Percentiles rank a stretch among this genome's conserved stretches.
These are phyloP conservation scores for Orientallactaga sibirica DNA, from an alignment of 2,797 vertebrate species.

Conservation along the genomic window DNA sequence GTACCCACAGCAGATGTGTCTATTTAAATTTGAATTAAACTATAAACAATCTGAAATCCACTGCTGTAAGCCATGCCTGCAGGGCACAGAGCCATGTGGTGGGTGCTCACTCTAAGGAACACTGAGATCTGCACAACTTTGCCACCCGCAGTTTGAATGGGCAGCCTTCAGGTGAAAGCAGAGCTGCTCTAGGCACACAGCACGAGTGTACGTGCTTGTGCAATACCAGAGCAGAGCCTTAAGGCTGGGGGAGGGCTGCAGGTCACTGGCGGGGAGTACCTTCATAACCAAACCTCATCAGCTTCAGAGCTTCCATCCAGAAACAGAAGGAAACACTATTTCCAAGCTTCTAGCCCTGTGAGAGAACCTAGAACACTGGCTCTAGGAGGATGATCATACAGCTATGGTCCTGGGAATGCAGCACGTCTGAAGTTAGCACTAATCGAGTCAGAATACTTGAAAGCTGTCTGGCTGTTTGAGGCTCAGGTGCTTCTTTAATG, in stretches of 20 bases:
- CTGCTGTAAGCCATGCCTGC: not conserved
- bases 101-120: not conserved
- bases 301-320: not conserved
- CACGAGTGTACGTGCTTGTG: not conserved
- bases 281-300: not conserved
- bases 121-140: not conserved
- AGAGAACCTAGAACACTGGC: not conserved
- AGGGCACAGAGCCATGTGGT: not conserved
- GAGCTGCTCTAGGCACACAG: not conserved
- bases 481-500: conserved; percentile 1
- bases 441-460: not conserved
- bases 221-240: not conserved
- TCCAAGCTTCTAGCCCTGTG: not conserved
- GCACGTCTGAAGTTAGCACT: not conserved
- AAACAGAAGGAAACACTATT: not conserved
- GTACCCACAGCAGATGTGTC: not conserved
- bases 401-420: not conserved
- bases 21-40: conserved; percentile 24
- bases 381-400: not conserved
- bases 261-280: not conserved
- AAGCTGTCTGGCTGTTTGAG: not conserved
- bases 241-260: not conserved
- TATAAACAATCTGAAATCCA: not conserved
- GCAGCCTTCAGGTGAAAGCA: not conserved
- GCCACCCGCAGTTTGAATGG: not conserved